A percentile compares a stretch with the other conserved stretches of the same genome.
Conservation (phyloP, 2,113 vertebrate species). For the Microtus richardsoni region DNA sequence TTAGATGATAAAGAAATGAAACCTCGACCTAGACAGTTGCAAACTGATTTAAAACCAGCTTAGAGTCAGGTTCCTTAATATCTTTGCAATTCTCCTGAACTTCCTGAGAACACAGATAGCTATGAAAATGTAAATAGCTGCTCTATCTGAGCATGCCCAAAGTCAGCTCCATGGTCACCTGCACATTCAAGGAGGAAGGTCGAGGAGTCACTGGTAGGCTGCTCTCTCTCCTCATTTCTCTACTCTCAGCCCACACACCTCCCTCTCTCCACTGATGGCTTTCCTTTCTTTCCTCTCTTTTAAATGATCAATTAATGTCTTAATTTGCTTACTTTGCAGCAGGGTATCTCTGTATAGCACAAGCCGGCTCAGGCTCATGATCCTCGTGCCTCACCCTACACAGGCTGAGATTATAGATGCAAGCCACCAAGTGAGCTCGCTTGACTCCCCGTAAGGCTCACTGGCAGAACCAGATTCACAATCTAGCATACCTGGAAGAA, state of each 20-base stretch:
- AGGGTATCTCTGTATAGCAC: background rate
- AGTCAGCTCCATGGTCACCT: background rate
- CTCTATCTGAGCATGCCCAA: background rate
- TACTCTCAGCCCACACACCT: background rate
- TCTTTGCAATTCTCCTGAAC: background rate
- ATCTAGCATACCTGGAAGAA: background rate
- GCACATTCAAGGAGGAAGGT: background rate
- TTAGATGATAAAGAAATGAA: constrained; percentile 14
- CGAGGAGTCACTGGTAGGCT: background rate
- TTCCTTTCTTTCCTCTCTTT: background rate
- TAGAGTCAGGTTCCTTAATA: background rate
- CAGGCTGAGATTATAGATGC: background rate
- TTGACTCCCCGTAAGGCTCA: background rate
- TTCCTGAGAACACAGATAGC: background rate
- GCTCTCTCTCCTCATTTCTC: background rate
- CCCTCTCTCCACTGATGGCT: background rate
- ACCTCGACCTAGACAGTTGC: background rate
- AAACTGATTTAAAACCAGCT: background rate
- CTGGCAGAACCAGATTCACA: background rate
- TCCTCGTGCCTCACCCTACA: background rate
- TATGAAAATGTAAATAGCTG: background rate
- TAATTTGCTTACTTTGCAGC: background rate
- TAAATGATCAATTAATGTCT: background rate
- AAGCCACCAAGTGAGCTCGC: background rate
- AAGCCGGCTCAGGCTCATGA: background rate